Percentiles rank a stretch among this genome's conserved stretches.
Conservation (phyloP, 2,797 vertebrate genomes). For the Coregonus sp. region DNA sequence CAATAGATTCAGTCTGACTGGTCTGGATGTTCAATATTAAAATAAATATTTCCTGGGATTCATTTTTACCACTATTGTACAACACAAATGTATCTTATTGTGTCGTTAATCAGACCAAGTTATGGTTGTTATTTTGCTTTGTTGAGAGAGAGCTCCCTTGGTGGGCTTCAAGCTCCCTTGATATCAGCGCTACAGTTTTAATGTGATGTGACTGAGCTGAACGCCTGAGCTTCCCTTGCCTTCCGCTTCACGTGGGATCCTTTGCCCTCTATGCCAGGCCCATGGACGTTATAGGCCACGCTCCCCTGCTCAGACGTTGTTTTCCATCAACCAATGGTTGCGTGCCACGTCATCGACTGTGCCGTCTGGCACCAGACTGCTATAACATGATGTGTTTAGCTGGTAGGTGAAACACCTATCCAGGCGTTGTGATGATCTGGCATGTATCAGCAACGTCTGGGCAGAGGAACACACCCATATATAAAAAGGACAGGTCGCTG, state of each 20-base stretch:
- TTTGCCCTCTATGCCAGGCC: slow-evolving; percentile 25
- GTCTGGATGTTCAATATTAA: neutral
- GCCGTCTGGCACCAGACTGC: no score
- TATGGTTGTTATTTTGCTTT: slow-evolving; percentile 22
- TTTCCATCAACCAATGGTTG: no score
- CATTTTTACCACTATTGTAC: neutral
- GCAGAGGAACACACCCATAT: no score
- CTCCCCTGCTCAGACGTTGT: no score
- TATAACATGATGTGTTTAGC: no score
- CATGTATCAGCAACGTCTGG: no score
- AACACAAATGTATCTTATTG: slow-evolving; percentile 19
- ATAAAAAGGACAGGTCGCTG: slow-evolving; percentile 4
- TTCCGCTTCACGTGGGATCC: slow-evolving; percentile 19
- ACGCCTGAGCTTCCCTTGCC: slow-evolving; percentile 12
- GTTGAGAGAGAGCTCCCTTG: slow-evolving; percentile 11
- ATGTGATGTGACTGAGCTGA: slow-evolving; percentile 3
- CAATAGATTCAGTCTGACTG: neutral
- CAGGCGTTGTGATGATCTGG: no score
- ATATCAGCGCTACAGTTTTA: slow-evolving; percentile 46
- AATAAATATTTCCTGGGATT: neutral
- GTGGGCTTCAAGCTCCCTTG: slow-evolving; percentile 36
- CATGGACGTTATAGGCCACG: no score
- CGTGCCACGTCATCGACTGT: no score
- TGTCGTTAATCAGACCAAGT: slow-evolving; percentile 26
- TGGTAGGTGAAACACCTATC: no score